These are phyloP conservation scores for Lithophane socia DNA, from an alignment of 2,888 invertebrate genomes.

Conservation along the genomic window DNA sequence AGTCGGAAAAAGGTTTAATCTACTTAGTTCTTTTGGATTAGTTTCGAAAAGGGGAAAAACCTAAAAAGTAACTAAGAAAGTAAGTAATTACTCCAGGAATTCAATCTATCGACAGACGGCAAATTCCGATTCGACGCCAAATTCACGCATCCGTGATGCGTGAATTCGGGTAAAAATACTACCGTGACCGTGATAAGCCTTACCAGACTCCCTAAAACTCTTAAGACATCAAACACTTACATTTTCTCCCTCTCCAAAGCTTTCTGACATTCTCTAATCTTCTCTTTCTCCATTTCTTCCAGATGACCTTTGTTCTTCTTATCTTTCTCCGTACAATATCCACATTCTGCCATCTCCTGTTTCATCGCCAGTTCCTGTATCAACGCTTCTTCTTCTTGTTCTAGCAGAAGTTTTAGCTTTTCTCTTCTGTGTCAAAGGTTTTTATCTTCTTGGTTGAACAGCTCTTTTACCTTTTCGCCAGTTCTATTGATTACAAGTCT, in stretches of 20 bases:
- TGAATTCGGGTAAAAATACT: background rate
- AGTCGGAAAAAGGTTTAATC: background rate
- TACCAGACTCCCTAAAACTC: background rate
- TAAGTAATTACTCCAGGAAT: background rate
- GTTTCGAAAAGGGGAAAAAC: background rate
- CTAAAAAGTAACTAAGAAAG: background rate
- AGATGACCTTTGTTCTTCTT: slow-evolving; percentile 72
- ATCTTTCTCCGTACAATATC: slow-evolving; percentile 78
- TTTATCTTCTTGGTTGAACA: slow-evolving; percentile 80
- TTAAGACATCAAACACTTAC: slow-evolving; percentile 63
- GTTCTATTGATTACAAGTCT: slow-evolving; percentile 83
- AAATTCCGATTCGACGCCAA: too few relatives aligned
- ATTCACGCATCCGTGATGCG: background rate
- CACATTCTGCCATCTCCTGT: slow-evolving; percentile 76
- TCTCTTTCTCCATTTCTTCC: slow-evolving; percentile 81
- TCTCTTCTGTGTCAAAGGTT: slow-evolving; percentile 84
- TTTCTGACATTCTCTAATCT: slow-evolving; percentile 80
- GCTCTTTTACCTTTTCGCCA: slow-evolving; percentile 79
- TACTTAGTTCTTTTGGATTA: background rate
- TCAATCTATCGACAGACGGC: background rate
- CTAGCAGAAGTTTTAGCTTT: slow-evolving; percentile 75
- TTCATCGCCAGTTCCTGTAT: slow-evolving; percentile 76
- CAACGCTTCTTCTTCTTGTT: slow-evolving; percentile 77
- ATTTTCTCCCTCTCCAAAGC: slow-evolving; percentile 86
- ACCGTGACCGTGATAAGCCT: background rate